Evolutionary conservation across 2,888 invertebrate genomes (phyloP).

Genomic region (Drosophila colorata): DNA sequence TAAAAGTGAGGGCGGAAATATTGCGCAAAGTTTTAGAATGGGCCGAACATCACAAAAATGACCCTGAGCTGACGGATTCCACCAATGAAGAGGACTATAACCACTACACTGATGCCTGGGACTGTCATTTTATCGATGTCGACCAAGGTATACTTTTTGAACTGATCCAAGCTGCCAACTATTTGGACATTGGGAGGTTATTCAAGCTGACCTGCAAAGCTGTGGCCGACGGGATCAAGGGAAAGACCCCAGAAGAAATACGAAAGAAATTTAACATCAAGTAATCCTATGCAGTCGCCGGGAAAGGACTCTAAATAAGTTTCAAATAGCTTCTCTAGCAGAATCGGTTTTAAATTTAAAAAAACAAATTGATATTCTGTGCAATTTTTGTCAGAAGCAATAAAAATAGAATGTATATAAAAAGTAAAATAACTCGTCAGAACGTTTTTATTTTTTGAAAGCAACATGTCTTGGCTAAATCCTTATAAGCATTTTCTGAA

Average conservation of each 20-base stretch:
- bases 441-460: conserved; percentile 6
- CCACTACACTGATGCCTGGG: conserved; percentile 40
- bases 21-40: conserved; percentile 49
- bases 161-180: conserved; percentile 54
- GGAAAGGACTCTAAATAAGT: background rate
- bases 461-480: conserved; percentile 39
- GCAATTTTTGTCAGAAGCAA: conserved; percentile 5
- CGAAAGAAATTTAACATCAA: conserved; percentile 54
- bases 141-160: conserved; percentile 54
- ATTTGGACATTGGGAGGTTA: conserved; percentile 54
- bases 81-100: too few species aligned
- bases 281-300: background rate
- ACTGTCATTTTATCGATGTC: conserved; percentile 49
- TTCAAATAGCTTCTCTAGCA: background rate
- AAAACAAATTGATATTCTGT: background rate
- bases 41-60: conserved; percentile 51
- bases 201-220: conserved; percentile 52
- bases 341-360: background rate
- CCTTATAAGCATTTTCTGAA: conserved; percentile 8
- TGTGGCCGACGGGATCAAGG: conserved; percentile 56
- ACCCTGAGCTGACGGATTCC: conserved; percentile 7
- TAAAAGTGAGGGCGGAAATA: conserved; percentile 37
- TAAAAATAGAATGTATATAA: background rate
- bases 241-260: conserved; percentile 56
- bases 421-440: background rate